Percentiles rank a stretch among this genome's conserved stretches.
Evolutionary conservation across 2,888 invertebrate species (phyloP).

Genomic region (Athripsodes cinereus): DNA sequence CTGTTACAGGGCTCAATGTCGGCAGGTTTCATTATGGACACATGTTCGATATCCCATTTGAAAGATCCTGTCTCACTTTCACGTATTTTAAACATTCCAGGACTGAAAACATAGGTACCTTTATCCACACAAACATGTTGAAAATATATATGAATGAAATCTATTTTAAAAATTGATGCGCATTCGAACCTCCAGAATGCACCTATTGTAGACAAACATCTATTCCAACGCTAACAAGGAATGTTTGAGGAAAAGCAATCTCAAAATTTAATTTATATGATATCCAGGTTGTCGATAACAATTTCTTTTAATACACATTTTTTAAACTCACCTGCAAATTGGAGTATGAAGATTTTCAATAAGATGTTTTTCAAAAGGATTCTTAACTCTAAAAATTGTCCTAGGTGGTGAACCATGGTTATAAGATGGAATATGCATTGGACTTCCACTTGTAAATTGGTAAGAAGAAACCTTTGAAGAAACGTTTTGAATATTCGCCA

Average conservation of each 20-base stretch:
- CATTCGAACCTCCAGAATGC: too few species aligned
- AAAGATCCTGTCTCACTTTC: slow-evolving; percentile 36
- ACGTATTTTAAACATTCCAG: slow-evolving; percentile 46
- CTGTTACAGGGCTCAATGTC: slow-evolving; percentile 61
- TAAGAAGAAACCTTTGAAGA: slow-evolving; percentile 12
- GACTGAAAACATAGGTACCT: slow-evolving; percentile 36
- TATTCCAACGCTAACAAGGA: too few species aligned
- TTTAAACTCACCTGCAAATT: slow-evolving; percentile 62
- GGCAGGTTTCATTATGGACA: slow-evolving; percentile 60
- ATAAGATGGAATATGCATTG: slow-evolving; percentile 11
- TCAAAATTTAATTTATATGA: too few species aligned
- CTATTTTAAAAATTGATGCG: too few species aligned
- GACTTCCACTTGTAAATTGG: slow-evolving; percentile 17
- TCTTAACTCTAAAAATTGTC: slow-evolving; percentile 39
- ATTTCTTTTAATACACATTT: too few species aligned
- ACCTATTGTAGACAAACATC: too few species aligned
- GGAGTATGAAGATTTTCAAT: slow-evolving; percentile 60
- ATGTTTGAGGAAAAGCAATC: too few species aligned
- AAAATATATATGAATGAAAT: too few species aligned
- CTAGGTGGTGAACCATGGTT: slow-evolving; percentile 17
- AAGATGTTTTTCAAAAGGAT: slow-evolving; percentile 63
- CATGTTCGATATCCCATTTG: slow-evolving; percentile 65
- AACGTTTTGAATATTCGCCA: slow-evolving; percentile 18
- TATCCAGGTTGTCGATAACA: too few species aligned
- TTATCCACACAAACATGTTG: too few species aligned